Percentiles rank a stretch among this genome's conserved stretches.
phyloP scores from a whole-genome alignment of 2,113 vertebrate genomes.

The Otolemur garnettii region DNA sequence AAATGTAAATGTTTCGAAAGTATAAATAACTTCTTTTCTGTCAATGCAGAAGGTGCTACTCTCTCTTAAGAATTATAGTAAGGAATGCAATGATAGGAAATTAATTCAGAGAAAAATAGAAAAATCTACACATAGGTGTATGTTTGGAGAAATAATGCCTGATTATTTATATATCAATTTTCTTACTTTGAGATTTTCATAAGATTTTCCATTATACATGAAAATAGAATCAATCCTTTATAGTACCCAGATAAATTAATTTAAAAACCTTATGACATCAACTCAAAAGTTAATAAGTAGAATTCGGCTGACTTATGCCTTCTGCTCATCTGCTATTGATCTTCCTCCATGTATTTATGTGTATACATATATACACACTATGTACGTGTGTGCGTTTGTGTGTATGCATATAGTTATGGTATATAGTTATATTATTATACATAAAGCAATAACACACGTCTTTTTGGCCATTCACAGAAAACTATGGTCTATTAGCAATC shows the following conservation, averaged over 20 bases:
- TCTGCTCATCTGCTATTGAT: background rate
- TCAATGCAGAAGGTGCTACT: constrained; percentile 40
- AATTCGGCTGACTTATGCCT: background rate
- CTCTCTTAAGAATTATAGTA: constrained; percentile 60
- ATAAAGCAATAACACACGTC: background rate
- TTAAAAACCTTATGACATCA: constrained; percentile 21
- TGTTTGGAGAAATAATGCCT: constrained; percentile 26
- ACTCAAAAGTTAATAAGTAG: background rate
- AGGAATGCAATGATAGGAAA: constrained; percentile 5
- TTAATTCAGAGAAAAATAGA: background rate
- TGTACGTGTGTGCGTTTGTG: background rate
- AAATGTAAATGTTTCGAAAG: constrained; percentile 46
- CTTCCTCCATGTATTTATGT: background rate
- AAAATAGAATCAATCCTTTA: background rate
- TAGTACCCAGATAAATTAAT: background rate
- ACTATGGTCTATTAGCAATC: background rate
- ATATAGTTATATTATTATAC: background rate
- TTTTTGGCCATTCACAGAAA: background rate
- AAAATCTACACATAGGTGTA: background rate
- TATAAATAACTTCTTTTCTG: constrained; percentile 60
- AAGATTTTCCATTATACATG: background rate
- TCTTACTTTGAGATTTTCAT: background rate
- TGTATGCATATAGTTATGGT: background rate
- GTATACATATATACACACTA: no score
- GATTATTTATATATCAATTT: background rate